Base-by-base conservation (phyloP, 2,797 vertebrate genomes). In the Jordanella pulchra region DNA sequence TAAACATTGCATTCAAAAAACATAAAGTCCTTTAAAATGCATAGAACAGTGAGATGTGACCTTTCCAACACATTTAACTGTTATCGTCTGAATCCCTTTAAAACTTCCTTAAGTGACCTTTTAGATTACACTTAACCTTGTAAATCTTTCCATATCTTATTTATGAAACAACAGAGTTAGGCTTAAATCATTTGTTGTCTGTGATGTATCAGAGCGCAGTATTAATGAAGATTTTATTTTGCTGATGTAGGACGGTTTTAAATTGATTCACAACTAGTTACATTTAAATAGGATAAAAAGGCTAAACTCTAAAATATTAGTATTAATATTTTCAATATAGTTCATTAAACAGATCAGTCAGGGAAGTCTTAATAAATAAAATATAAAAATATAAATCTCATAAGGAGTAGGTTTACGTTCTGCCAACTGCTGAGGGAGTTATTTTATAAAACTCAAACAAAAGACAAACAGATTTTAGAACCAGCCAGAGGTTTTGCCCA, bases 1-100 rank as follows among this genome's bases (percentile, higher is more conserved):
- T 47, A 44, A 71, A 77, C 14, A 27, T 67, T 63, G 69, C 58
- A 66, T 45, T 51, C 9, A 18, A 35, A 35, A 35, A 60, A 35
- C 56, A 23, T 18, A 42, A 39, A 48, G 64, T 10, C 50, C 65
- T 48, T 69, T 23, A 11, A 35, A 35, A 35, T 60, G 30, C 56
- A 35, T 30, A 32, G 30, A 60, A 60, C 30, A 12, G 17, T 23
- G 17, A 7, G 17, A 58, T 32, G 3, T 60, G 30, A 60, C 56
- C 30, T 35, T 35, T 28, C 2, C 21, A 4, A 32, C 23, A 60
- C 30, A 60, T 35, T 60, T 60, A 35, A 35, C 9, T 23, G 28
- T 18, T 21, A 30, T 21, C 18, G 17, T 23, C 12, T 30, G 12
- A 60, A 35, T 0, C 30, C 21, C 3, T 35, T 23, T 11, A 60